Percentiles rank a stretch among this genome's conserved stretches.
Conservation (phyloP, 2,113 vertebrate genomes). For the Heteronetta atricapilla region DNA sequence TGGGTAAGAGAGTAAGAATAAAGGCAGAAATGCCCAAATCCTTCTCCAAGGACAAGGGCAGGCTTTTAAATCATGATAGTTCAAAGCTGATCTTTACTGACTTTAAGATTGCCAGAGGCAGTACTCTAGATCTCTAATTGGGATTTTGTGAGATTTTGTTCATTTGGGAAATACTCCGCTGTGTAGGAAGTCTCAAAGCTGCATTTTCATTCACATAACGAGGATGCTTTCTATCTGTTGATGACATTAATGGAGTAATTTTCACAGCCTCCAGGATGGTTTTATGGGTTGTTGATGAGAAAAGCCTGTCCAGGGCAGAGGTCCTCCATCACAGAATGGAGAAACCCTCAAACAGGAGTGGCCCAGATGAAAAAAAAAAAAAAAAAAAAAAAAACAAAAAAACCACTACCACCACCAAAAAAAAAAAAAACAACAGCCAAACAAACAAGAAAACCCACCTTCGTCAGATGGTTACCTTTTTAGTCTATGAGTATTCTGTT, state of each 20-base stretch:
- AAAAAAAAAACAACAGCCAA: too few relatives aligned
- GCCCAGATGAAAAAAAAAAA: not conserved
- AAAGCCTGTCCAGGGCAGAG: not conserved
- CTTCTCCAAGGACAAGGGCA: not conserved
- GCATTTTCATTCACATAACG: not conserved
- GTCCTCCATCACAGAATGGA: not conserved
- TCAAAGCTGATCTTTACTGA: not conserved
- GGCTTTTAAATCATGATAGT: not conserved
- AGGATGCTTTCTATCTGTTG: not conserved
- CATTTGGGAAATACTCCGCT: not conserved
- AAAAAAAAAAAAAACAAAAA: too few relatives aligned
- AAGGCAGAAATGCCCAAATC: not conserved
- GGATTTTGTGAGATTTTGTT: not conserved
- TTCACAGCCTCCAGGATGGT: not conserved
- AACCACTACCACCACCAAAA: too few relatives aligned
- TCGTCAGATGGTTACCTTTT: not conserved
- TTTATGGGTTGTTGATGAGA: not conserved
- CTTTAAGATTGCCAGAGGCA: not conserved
- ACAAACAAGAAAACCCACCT: not conserved
- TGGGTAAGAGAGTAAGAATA: not conserved
- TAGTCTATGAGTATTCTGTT: not conserved
- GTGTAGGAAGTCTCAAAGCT: not conserved
- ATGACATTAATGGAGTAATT: not conserved
- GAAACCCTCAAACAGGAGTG: not conserved
- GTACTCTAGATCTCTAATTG: not conserved